Percentiles rank a stretch among this genome's conserved stretches.
Conservation (phyloP, 2,113 vertebrate genomes). For the Willisornis vidua region DNA sequence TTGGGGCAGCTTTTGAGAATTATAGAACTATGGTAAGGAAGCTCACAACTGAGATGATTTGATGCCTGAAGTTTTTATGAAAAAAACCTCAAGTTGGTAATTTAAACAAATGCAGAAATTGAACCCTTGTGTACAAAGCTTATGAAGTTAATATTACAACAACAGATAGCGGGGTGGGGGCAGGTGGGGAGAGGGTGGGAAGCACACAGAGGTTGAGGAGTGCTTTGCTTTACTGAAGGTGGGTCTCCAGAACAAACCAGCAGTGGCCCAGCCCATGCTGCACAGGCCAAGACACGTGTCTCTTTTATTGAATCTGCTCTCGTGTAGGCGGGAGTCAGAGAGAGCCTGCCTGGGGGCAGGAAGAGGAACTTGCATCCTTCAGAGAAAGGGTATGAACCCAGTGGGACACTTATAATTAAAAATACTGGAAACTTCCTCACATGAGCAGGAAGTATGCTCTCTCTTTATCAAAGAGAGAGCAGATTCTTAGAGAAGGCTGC, state of each 20-base stretch:
- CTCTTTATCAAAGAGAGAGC: not conserved
- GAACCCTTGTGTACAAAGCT: not conserved
- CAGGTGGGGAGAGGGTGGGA: accelerated
- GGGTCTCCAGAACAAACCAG: not conserved
- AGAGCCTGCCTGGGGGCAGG: not conserved
- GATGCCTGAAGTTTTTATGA: not conserved
- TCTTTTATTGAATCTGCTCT: not conserved
- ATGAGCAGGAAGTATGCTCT: not conserved
- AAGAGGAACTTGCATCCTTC: not conserved
- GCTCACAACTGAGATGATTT: not conserved
- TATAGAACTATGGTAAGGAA: not conserved
- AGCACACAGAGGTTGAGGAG: not conserved
- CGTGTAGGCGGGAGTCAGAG: not conserved
- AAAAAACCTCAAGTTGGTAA: not conserved
- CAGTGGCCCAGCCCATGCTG: not conserved
- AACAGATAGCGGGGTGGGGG: not conserved
- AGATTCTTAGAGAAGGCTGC: not conserved
- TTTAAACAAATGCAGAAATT: not conserved
- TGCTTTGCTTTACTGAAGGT: not conserved
- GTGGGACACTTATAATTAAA: not conserved
- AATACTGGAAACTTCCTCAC: not conserved
- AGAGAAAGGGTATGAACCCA: not conserved
- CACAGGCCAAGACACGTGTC: not conserved
- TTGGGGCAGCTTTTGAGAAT: not conserved
- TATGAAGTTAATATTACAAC: not conserved